Base-by-base conservation (phyloP, 2,797 vertebrate species). In the Anableps anableps region DNA sequence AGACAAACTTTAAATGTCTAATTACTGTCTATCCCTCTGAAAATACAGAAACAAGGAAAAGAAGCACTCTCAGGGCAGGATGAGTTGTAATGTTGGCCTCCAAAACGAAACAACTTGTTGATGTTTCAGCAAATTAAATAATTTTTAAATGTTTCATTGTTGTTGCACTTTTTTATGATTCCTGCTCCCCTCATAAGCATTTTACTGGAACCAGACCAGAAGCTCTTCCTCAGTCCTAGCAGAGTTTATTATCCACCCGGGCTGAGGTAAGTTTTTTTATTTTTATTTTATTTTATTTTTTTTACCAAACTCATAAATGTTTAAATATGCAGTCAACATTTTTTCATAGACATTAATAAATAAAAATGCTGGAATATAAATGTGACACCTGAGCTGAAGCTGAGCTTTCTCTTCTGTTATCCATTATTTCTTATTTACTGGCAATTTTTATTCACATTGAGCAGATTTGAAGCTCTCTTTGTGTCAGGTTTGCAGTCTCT, bases 381-480 rank as follows among this genome's bases (percentile, higher is more conserved):
- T 26, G 23, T 43, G 66, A 45, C 23, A 70, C 66, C 66, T n/a
- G 38, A 70, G 66, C 41, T n/a, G 41, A 70, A 23, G 36, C 72
- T 55, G 21, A 74, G 34, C 72, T 74, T 34, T 72, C n/a, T 34
- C 48, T 34, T 53, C 34, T 50, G 47, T 4, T 74, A 23, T 38
- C 8, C 9, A 43, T 23, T 17, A 26, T 53, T 74, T 55, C 23
- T 74, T 55, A 41, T 74, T 58, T 74, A 55, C 36, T 41, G 13
- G 53, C 43, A 14, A 29, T 34, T 68, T 75, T 80, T 45, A 55
- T 70, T 75, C 16, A 55, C 43, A 2, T 55, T 7, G n/a, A 75
- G 62, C 48, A 47, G 66, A 62, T 64, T 50, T 9, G 43, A 64
- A 68, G 64, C 34, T 66, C 17, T 68, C 50, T 31, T 79, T 68